A percentile compares a stretch with the other conserved stretches of the same genome.
These are phyloP conservation scores for Ptilodon capucinus DNA, from an alignment of 2,888 invertebrate species.

Conservation along the genomic window DNA sequence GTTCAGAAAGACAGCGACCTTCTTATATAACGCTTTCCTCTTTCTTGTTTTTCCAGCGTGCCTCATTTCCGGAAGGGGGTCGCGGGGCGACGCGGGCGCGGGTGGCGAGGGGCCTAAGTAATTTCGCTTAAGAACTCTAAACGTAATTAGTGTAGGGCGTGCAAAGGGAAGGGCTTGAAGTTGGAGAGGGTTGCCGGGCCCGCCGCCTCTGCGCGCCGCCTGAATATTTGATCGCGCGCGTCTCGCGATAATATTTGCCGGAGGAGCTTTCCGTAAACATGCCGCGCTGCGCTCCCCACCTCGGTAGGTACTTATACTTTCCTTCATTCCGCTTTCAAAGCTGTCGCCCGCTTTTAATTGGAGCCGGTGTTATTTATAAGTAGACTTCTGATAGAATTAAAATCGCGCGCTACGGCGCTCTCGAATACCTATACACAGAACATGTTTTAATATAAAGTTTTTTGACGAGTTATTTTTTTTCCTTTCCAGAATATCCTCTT, in stretches of 20 bases:
- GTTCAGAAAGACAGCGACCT: conserved; percentile 72
- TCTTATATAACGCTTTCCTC: conserved; percentile 78
- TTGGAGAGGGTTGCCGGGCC: conserved; percentile 84
- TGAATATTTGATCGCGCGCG: conserved; percentile 81
- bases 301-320: conserved; percentile 72
- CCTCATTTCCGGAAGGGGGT: conserved; percentile 80
- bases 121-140: conserved; percentile 87
- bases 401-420: conserved; percentile 72
- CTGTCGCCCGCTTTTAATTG: conserved; percentile 79
- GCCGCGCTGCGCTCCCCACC: conserved; percentile 73
- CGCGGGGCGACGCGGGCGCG: conserved; percentile 64
- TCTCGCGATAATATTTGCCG: conserved; percentile 81
- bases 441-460: conserved; percentile 73
- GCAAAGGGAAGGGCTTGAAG: conserved; percentile 84
- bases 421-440: conserved; percentile 59
- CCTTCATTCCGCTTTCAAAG: conserved; percentile 72
- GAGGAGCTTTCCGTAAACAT: conserved; percentile 81
- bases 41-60: conserved; percentile 81
- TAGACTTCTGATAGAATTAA: conserved; percentile 79
- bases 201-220: conserved; percentile 68
- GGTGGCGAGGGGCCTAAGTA: conserved; percentile 84
- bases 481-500: conserved; percentile 64
- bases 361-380: conserved; percentile 73
- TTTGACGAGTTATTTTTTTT: conserved; percentile 66
- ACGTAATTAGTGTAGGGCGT: conserved; percentile 87